Evolutionary conservation across 1,140 invertebrate species (phyloP), one percentile per base, ranked within the genome.

Genomic region (Steinernema feltiae): DNA sequence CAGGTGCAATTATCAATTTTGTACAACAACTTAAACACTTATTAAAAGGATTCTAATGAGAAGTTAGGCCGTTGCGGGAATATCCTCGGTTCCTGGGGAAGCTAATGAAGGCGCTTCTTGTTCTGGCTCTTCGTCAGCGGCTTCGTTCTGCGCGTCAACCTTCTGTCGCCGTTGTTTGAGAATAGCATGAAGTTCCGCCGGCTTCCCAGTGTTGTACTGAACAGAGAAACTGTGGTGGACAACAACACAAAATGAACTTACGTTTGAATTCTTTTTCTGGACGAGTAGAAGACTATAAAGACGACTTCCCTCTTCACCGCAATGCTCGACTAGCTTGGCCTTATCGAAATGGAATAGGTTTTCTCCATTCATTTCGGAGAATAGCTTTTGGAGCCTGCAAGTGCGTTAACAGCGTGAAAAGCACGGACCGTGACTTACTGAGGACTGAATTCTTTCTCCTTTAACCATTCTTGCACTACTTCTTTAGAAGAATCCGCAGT

Each of bases 191-290:
- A 79, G 32, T 32, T 79, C 78, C 35, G 63, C 76, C 30, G 70
- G 63, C 15, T 72, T 78, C 2, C 69, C 48, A 0, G 78, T 79
- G 31, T 73, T 46, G 70, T 76, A 79, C 78, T 79, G 71, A 63
- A 79, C n/a, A n/a, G n/a, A 78, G 7, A 53, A 72, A 18, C 12
- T 32, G 21, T 32, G 15, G 12, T 32, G 0, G n/a, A 41, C 2
- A 0, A 21, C 12, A 53, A 79, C 41, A 3, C 15, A 63, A 3
- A 15, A 3, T 7, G 24, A 27, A 78, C 75, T 74, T 31, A 79
- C 78, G 18, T 70, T 69, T 63, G 75, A 77, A 32, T 76, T 78
- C 46, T 79, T 79, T 69, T 79, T 79, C 73, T 79, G 78, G 32
- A 79, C 78, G 21, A 79, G 72, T 29, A 79, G 31, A 46, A 77